These are phyloP conservation scores for Morone saxatilis DNA, from an alignment of 2,113 vertebrate species.

Conservation along the genomic window DNA sequence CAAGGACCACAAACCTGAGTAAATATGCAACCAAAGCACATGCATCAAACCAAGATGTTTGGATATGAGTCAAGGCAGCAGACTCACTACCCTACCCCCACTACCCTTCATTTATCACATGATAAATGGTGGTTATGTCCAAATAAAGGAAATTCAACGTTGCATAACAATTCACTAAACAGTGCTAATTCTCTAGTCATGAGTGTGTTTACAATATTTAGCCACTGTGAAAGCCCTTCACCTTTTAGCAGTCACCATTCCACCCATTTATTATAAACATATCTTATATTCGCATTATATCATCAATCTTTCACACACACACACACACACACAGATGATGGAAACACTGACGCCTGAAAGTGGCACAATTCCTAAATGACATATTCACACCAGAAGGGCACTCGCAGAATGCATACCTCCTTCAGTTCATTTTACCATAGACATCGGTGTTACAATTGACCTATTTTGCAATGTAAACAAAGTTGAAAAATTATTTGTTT, in stretches of 20 bases:
- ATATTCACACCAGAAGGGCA: neutral
- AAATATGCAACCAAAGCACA: conserved; percentile 35
- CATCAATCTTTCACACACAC: conserved; percentile 13
- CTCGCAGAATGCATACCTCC: no score
- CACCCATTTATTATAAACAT: neutral
- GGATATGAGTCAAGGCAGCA: neutral
- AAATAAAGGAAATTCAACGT: neutral
- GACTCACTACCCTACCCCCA: neutral
- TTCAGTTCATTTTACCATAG: no score
- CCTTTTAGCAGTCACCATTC: neutral
- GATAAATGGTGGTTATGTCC: no score
- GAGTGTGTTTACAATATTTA: neutral
- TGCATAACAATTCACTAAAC: neutral
- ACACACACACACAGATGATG: conserved; percentile 15
- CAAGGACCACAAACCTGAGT: conserved; percentile 13
- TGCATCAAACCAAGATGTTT: conserved; percentile 16
- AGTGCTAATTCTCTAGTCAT: neutral
- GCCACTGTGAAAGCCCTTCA: neutral
- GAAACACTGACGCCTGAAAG: neutral
- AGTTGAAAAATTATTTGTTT: no score
- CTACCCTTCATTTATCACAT: neutral
- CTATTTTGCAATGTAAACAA: no score
- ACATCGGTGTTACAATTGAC: no score
- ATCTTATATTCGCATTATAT: neutral
- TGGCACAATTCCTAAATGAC: conserved; percentile 2